phyloP scores from a whole-genome alignment of 92 coral and sea anemone species.

The Epizoanthus scotinus region DNA sequence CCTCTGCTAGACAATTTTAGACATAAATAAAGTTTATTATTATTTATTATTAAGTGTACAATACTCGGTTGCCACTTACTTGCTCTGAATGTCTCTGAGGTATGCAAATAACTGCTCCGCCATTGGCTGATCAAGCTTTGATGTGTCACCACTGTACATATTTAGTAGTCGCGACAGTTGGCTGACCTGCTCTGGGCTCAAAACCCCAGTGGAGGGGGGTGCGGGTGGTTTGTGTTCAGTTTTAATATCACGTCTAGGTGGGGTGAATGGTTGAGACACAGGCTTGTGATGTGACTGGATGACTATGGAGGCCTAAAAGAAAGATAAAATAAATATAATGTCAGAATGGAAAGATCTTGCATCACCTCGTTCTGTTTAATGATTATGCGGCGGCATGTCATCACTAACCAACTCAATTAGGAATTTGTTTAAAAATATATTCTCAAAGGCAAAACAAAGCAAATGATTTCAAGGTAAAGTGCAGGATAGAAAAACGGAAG shows the following conservation, averaged over 20 bases:
- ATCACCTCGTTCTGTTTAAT: not conserved
- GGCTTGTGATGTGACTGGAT: not conserved
- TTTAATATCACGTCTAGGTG: conserved; percentile 37
- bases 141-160: conserved; percentile 51
- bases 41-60: too few relatives aligned
- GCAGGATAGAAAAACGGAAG: too few relatives aligned
- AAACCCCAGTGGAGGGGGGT: conserved; percentile 2
- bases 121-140: conserved; percentile 37
- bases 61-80: conserved; percentile 30
- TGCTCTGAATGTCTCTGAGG: conserved; percentile 55
- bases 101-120: conserved; percentile 55
- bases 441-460: too few relatives aligned
- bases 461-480: too few relatives aligned
- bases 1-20: too few relatives aligned
- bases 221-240: conserved; percentile 16
- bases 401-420: not conserved
- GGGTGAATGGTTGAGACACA: conserved; percentile 18
- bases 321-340: not conserved
- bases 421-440: too few relatives aligned
- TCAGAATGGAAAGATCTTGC: not conserved
- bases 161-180: conserved; percentile 54
- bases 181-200: conserved; percentile 58
- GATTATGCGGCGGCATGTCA: not conserved
- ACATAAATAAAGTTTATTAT: too few relatives aligned
- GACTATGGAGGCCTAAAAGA: conserved; percentile 13